Evolutionary conservation across 2,113 vertebrate species (phyloP).

Genomic region (Dipodomys spectabilis): DNA sequence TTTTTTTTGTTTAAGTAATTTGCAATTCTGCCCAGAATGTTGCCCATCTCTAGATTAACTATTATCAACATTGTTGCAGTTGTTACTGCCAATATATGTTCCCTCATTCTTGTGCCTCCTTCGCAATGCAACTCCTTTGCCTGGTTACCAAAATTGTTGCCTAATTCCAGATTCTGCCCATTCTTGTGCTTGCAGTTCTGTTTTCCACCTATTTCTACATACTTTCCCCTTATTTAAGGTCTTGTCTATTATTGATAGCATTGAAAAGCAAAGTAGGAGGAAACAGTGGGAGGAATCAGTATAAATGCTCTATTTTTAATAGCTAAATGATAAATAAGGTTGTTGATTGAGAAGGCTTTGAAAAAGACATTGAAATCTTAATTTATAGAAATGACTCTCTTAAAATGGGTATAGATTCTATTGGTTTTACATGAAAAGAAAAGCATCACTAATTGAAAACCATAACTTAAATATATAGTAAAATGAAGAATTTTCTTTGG

Average conservation of each 20-base stretch:
- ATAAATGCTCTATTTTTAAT: not conserved
- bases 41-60: not conserved
- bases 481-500: not conserved
- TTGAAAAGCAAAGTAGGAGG: not conserved
- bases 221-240: not conserved
- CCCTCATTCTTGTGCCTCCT: not conserved
- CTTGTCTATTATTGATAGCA: not conserved
- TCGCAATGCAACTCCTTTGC: not conserved
- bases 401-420: not conserved
- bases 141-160: not conserved
- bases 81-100: not conserved
- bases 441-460: not conserved
- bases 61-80: not conserved
- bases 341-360: not conserved
- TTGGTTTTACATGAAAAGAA: constrained; percentile 32
- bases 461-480: not conserved
- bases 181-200: not conserved
- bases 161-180: not conserved
- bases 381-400: not conserved
- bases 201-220: not conserved
- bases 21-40: too few species aligned
- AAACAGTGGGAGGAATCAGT: not conserved
- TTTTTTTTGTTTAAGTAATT: not conserved
- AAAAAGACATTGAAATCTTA: not conserved
- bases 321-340: not conserved